Conservation (phyloP, 2,113 vertebrate species). For the Eonycteris spelaea region DNA sequence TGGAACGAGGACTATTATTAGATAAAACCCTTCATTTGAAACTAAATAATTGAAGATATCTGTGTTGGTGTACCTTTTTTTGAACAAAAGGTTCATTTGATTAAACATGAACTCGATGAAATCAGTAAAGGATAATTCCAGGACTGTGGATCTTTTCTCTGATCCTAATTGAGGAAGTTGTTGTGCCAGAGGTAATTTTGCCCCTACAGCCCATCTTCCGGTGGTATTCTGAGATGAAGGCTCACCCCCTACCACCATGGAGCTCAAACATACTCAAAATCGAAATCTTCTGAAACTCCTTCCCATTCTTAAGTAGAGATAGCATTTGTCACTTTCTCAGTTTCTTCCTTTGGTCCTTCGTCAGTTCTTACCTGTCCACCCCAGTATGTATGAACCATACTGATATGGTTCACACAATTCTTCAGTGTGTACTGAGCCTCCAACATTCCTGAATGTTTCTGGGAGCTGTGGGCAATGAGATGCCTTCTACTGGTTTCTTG, state of each 20-base stretch:
- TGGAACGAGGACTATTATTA: neutral
- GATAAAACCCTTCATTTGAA: slow-evolving; percentile 5
- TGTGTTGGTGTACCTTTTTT: neutral
- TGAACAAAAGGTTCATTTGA: neutral
- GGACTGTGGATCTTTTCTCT: neutral
- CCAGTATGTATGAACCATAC: fast-evolving
- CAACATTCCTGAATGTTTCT: no score
- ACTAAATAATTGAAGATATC: neutral
- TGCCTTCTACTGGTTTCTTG: neutral
- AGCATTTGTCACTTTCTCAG: neutral
- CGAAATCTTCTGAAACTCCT: neutral
- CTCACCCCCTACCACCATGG: no score
- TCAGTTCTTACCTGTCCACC: neutral
- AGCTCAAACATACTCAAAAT: neutral
- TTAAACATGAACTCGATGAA: neutral
- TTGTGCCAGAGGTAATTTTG: neutral
- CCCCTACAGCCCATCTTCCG: neutral
- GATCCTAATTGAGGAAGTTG: neutral
- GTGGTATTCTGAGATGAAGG: neutral
- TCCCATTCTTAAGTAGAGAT: neutral
- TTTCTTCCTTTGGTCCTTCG: neutral
- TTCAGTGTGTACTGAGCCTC: neutral
- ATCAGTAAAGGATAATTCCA: neutral
- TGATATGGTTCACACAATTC: neutral
- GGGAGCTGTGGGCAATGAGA: neutral